Evolutionary conservation across 2,113 vertebrate genomes (phyloP).

Genomic region (Laticauda laticaudata): DNA sequence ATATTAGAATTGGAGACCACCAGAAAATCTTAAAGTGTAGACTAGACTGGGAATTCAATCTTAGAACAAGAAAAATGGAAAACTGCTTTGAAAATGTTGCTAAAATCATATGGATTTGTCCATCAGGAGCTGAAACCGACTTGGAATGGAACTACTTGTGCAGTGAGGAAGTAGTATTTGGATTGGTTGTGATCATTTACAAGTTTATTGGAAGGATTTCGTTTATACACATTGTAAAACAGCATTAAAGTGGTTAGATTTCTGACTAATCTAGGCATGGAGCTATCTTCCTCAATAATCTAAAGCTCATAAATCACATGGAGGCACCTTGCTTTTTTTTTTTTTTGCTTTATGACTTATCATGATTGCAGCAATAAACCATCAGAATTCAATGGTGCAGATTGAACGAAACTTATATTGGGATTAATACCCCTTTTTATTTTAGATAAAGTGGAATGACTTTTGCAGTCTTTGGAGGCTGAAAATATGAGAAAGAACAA

Average conservation of each 20-base stretch:
- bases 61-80: not conserved
- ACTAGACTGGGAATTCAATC: not conserved
- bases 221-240: not conserved
- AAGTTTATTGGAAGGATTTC: not conserved
- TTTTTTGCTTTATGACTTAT: not conserved
- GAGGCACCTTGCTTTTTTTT: not conserved
- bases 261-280: not conserved
- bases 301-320: not conserved
- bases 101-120: not conserved
- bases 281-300: not conserved
- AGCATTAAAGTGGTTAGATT: not conserved
- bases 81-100: not conserved
- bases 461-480: not conserved
- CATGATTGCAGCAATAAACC: not conserved
- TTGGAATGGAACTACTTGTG: not conserved
- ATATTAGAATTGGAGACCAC: not conserved
- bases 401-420: not conserved
- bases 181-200: not conserved
- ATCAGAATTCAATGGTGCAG: not conserved
- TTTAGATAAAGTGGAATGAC: not conserved
- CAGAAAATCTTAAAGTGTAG: not conserved
- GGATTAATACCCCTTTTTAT: not conserved
- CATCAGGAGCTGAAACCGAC: not conserved
- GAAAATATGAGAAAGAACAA: not conserved
- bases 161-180: not conserved